phyloP scores from a whole-genome alignment of 2,888 invertebrate genomes.

The Megamerina dolium region DNA sequence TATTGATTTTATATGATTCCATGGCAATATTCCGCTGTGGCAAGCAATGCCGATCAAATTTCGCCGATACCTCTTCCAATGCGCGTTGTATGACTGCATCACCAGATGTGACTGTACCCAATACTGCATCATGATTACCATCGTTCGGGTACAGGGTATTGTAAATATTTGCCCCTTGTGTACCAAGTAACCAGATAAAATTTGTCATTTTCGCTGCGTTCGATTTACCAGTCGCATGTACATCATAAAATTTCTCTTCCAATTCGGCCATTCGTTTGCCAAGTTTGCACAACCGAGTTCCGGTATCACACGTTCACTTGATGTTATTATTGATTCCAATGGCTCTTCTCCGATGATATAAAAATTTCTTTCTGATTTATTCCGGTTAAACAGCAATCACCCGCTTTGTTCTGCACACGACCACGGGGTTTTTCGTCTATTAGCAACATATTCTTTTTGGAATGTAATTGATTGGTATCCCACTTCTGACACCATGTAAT shows the following conservation, averaged over 20 bases:
- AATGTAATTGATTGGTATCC: too few relatives aligned
- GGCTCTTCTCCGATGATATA: too few relatives aligned
- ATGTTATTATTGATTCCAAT: too few relatives aligned
- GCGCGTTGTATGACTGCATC: constrained; percentile 4
- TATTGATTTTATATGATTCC: constrained; percentile 19
- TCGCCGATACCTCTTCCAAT: constrained; percentile 8
- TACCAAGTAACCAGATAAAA: constrained; percentile 3
- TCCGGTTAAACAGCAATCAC: too few relatives aligned
- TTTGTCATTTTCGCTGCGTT: constrained; percentile 4
- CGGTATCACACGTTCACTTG: too few relatives aligned
- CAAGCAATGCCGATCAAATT: constrained; percentile 18
- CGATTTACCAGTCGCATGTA: constrained; percentile 6
- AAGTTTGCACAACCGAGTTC: constrained; percentile 2
- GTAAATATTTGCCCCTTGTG: constrained; percentile 2
- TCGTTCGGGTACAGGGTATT: constrained; percentile 4
- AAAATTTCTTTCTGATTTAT: constrained; percentile 13
- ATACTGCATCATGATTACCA: background rate
- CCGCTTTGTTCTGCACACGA: constrained; percentile 19
- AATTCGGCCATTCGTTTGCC: constrained; percentile 8
- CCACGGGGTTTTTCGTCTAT: constrained; percentile 16
- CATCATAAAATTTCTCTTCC: constrained; percentile 4
- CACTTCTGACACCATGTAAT: too few relatives aligned
- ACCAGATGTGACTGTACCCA: background rate
- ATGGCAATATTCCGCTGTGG: constrained; percentile 10
- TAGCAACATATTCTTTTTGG: too few relatives aligned